A percentile compares a stretch with the other conserved stretches of the same genome.
phyloP scores from a whole-genome alignment of 2,797 vertebrate genomes.

The Mycteria americana region DNA sequence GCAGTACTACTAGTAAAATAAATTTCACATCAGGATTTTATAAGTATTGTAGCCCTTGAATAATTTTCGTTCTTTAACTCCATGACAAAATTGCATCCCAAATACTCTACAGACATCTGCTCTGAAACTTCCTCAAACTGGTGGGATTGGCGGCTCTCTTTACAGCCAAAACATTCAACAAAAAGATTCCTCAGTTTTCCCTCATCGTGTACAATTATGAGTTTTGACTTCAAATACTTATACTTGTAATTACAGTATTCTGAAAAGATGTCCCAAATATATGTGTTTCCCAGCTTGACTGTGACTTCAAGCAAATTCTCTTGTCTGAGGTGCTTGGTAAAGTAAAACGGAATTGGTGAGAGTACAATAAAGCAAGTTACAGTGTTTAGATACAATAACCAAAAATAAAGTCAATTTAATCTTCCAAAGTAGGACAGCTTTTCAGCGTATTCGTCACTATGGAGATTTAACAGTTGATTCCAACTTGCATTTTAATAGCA shows the following conservation, averaged over 20 bases:
- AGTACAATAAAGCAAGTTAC: constrained; percentile 38
- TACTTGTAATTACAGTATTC: not conserved
- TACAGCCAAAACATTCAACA: not conserved
- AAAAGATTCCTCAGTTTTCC: constrained; percentile 7
- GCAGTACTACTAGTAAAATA: not conserved
- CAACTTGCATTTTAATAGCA: constrained; percentile 69
- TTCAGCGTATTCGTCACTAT: constrained; percentile 62
- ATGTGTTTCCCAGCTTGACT: constrained; percentile 6
- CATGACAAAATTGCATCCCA: not conserved
- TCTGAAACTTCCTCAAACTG: not conserved
- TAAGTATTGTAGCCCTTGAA: not conserved
- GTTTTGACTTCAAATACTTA: constrained; percentile 31
- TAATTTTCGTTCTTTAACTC: constrained; percentile 1
- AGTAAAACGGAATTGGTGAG: constrained; percentile 45
- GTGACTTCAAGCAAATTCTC: not conserved
- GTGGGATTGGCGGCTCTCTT: not conserved
- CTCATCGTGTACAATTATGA: constrained; percentile 2
- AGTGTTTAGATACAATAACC: constrained; percentile 54
- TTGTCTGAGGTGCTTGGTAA: constrained; percentile 48
- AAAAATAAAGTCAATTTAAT: constrained; percentile 72
- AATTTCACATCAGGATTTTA: not conserved
- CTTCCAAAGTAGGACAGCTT: constrained; percentile 67
- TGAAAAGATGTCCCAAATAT: not conserved
- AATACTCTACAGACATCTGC: not conserved
- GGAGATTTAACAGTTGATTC: constrained; percentile 65